phyloP scores from a whole-genome alignment of 1,140 invertebrate genomes.

The Amphibalanus amphitrite region DNA sequence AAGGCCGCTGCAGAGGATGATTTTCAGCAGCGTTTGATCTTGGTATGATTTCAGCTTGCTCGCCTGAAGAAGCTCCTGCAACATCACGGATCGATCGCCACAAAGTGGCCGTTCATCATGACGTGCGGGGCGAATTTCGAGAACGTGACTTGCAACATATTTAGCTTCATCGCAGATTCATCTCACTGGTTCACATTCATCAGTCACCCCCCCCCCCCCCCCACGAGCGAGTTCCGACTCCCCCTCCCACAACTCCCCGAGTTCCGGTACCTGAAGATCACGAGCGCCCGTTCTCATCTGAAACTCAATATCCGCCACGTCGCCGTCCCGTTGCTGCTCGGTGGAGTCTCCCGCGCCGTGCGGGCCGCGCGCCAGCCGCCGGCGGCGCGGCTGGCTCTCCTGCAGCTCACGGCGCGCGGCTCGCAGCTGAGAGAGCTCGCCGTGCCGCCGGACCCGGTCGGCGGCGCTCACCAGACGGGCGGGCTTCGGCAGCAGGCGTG shows the following conservation, averaged over 20 bases:
- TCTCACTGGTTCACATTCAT: too few species aligned
- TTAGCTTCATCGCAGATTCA: too few species aligned
- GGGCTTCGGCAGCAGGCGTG: slow-evolving; percentile 4
- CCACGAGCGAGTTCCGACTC: too few species aligned
- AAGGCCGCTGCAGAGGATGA: slow-evolving; percentile 75
- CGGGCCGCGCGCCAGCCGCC: slow-evolving; percentile 26
- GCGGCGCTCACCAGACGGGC: slow-evolving; percentile 29
- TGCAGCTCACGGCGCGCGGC: slow-evolving; percentile 50
- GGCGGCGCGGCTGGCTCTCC: slow-evolving; percentile 39
- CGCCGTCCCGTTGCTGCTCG: slow-evolving; percentile 39
- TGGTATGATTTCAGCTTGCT: slow-evolving; percentile 55
- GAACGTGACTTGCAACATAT: too few species aligned
- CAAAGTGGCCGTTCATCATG: too few species aligned
- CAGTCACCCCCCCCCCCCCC: too few species aligned
- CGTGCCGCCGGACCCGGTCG: slow-evolving; percentile 59
- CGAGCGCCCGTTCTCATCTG: slow-evolving; percentile 15
- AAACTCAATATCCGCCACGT: slow-evolving; percentile 63
- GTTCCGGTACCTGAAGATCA: slow-evolving; percentile 7
- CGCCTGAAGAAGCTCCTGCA: slow-evolving; percentile 46
- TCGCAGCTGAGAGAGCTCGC: slow-evolving; percentile 68
- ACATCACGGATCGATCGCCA: too few species aligned
- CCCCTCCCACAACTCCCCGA: too few species aligned
- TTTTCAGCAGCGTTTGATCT: slow-evolving; percentile 72
- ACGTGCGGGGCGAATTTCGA: too few species aligned
- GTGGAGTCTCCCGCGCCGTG: slow-evolving; percentile 36